A percentile compares a stretch with the other conserved stretches of the same genome.
phyloP scores from a whole-genome alignment of 2,888 invertebrate species.

The Eurois occulta region DNA sequence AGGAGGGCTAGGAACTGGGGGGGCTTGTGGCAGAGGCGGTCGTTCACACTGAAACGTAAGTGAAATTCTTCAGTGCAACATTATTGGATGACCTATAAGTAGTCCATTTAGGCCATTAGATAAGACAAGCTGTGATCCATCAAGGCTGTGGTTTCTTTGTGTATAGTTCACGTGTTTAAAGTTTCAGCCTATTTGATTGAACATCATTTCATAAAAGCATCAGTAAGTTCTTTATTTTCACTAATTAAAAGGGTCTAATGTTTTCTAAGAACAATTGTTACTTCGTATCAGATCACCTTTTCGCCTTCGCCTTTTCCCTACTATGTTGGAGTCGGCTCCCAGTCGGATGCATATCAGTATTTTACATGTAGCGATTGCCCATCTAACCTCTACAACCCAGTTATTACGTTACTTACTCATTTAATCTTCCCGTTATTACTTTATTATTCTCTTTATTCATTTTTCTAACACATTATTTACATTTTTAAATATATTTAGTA shows the following conservation, averaged over 20 bases:
- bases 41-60: conserved; percentile 9
- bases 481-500: too few species aligned
- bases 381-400: background rate
- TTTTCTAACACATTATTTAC: too few species aligned
- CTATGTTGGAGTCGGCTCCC: background rate
- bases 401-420: background rate
- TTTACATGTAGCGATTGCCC: background rate
- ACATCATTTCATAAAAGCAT: background rate
- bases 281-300: background rate
- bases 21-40: background rate
- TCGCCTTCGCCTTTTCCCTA: background rate
- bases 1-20: background rate
- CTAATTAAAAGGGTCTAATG: background rate
- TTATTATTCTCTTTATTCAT: too few species aligned
- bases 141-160: background rate
- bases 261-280: background rate
- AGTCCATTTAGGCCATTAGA: background rate
- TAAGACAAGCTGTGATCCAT: background rate
- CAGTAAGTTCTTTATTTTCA: background rate
- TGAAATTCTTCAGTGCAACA: background rate
- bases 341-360: background rate
- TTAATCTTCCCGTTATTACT: background rate
- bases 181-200: background rate
- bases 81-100: background rate
- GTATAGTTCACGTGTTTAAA: background rate